Evolutionary conservation across 2,113 vertebrate species (phyloP).

Genomic region (Chauna torquata): DNA sequence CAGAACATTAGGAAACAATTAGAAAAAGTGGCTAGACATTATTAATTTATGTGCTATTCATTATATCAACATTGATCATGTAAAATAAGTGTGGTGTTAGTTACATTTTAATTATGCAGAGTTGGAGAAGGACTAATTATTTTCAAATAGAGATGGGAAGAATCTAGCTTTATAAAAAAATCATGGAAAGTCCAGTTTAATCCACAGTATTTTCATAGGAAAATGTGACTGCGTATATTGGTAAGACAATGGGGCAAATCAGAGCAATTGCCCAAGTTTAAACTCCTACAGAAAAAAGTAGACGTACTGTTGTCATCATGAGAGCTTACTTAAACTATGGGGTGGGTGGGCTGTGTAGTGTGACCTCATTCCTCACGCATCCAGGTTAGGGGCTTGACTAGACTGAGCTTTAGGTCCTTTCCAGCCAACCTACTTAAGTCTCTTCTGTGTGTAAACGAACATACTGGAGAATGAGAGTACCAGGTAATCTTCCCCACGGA

Average conservation of each 20-base stretch:
- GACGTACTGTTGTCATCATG: rapidly evolving
- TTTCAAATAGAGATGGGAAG: constrained; percentile 21
- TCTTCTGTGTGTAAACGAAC: background rate
- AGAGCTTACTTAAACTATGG: background rate
- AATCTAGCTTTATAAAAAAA: background rate
- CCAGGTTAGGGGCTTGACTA: background rate
- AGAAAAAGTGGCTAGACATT: constrained; percentile 68
- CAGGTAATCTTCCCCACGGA: background rate
- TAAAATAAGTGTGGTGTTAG: constrained; percentile 60
- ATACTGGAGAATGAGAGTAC: background rate
- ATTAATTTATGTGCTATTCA: constrained; percentile 65
- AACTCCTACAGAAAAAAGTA: background rate
- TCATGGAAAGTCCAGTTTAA: background rate
- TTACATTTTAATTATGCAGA: constrained; percentile 52
- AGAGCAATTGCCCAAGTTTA: background rate
- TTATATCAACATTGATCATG: constrained; percentile 63
- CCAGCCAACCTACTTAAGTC: background rate
- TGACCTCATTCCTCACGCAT: rapidly evolving
- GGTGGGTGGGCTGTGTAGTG: background rate
- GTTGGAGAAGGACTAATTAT: constrained; percentile 59
- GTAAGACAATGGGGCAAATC: background rate
- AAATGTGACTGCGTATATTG: background rate
- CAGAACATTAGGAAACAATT: constrained; percentile 67
- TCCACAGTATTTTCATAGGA: background rate
- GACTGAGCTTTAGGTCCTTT: background rate